A percentile compares a stretch with the other conserved stretches of the same genome.
These are phyloP conservation scores for Sphyrna mokarran DNA, from an alignment of 2,113 vertebrate species.

Conservation along the genomic window DNA sequence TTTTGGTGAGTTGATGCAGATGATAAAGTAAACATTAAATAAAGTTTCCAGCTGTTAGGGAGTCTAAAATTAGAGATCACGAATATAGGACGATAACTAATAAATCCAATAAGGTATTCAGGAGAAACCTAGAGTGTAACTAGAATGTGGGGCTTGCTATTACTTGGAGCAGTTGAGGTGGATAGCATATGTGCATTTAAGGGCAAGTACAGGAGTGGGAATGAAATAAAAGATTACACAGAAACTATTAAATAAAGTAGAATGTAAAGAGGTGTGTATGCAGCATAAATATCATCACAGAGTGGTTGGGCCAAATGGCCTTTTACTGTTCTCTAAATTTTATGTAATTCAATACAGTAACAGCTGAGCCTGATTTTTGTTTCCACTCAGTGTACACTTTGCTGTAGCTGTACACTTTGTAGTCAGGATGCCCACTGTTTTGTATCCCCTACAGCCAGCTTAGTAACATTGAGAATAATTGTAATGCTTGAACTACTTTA, in stretches of 20 bases:
- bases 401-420: not conserved
- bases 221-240: not conserved
- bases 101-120: not conserved
- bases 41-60: not conserved
- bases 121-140: not conserved
- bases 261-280: not conserved
- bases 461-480: not conserved
- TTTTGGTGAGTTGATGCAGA: no score
- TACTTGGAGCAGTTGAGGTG: not conserved
- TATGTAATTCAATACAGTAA: not conserved
- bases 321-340: not conserved
- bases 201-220: not conserved
- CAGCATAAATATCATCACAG: no score
- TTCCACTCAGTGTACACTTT: not conserved
- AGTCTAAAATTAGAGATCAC: not conserved
- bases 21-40: not conserved
- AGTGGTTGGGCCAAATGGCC: not conserved
- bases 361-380: not conserved
- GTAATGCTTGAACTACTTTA: not conserved
- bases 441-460: not conserved
- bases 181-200: not conserved
- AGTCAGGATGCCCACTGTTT: not conserved
- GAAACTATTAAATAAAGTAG: not conserved
- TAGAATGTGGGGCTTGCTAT: not conserved
- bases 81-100: not conserved